Evolutionary conservation across 2,888 invertebrate genomes (phyloP), one percentile per base, ranked within the genome.

Genomic region (Rapana venosa): DNA sequence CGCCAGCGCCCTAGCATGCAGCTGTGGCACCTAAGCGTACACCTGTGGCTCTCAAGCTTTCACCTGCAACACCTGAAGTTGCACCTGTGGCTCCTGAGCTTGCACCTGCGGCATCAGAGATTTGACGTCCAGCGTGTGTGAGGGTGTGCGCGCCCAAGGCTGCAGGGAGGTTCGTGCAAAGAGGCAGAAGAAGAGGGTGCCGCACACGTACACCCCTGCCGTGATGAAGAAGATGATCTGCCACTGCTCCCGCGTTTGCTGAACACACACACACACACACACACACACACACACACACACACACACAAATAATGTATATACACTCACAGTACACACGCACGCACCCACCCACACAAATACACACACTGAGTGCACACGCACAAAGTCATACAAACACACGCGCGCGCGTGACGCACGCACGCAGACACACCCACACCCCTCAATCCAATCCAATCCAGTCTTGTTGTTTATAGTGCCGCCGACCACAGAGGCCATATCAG

Each of bases 201-300:
- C 92, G 35, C 91, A 87, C 0, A 88, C 85, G 26, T 90, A 90
- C 20, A 93, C 66, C 15, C 83, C 92, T 20, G 92, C 90, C 4
- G 92, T 91, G 58, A 93, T 35, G 89, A 91, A 93, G 79, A 92
- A 92, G 32, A 93, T 91, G 2, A 90, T 89, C 90, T 92, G 92
- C 93, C 93, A 93, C 79, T 93, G 91, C 77, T 92, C 93, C 30
- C 92, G 84, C 0, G 92, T 91, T 92, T 92, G 89, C 92, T 93
- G 92, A 1, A 20, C n/a, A 26, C 47, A 77, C 77, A 83, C 22
- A 83, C 26, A 83, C 1, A 47, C 26, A 83, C 15, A 79, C 6
- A 35, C 26, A 22, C 13, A 22, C 61, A 61, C 61, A 15, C 17
- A 17, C n/a, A 32, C 17, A 4, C 36, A 36, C 81, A 79, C 22